Base-by-base conservation (phyloP, 1,140 invertebrate species). In the Drosophila tropicalis region DNA sequence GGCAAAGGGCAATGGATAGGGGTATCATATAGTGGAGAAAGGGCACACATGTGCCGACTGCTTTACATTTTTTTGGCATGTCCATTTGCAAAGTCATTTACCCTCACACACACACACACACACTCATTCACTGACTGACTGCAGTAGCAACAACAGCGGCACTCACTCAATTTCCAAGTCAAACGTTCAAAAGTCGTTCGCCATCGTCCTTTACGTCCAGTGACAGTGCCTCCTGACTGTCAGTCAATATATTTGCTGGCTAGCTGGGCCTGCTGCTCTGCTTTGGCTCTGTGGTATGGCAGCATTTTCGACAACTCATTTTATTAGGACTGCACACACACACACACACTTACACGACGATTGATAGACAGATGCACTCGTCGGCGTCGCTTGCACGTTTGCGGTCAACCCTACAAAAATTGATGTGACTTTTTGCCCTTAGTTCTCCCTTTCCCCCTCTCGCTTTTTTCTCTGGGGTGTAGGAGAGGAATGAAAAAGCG, bases 81-180 rank as follows among this genome's bases (percentile, higher is more conserved):
- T 87, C 83, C 83, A 86, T 86, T 86, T 86, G 83, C 84, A 86
- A 86, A 86, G 83, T 86, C 83, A 86, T 86, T 86, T 86, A 83
- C 84, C 78, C 76, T 72, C 65, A 55, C 70, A 39, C 64, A 68
- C 60, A n/a, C n/a, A n/a, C n/a, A n/a, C n/a, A 47, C 66, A 69
- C 65, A 67, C 66, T 64, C 57, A 69, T 51, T 66, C 22, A 51
- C 56, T 63, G 41, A 65, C 22, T 34, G 54, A 60, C 25, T 55
- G 25, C 34, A 25, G 44, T 56, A 47, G 58, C 47, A 71, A 5
- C 41, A 39, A 19, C 44, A 56, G 22, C 36, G 71, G 65, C 69
- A 83, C 76, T 82, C 83, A 87, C 76, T 86, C 83, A 87, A 77
- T 86, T 76, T 87, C 79, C 83, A 86, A 86, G 83, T 83, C 83